Conservation (phyloP, 2,888 invertebrate genomes). For the Steromphala cineraria region DNA sequence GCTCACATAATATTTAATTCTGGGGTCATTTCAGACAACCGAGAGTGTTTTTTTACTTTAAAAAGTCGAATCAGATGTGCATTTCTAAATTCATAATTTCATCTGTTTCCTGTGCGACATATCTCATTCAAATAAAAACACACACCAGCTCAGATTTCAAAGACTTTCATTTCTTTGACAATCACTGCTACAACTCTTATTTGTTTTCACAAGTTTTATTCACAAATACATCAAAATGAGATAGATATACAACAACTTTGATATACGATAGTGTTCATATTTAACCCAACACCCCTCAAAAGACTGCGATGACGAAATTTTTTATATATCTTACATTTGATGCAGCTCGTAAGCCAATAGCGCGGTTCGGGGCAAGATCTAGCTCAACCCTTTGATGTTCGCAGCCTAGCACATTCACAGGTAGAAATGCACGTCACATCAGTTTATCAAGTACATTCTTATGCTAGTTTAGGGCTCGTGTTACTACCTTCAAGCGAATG, state of each 20-base stretch:
- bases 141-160: no score
- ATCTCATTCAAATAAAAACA: no score
- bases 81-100: no score
- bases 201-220: no score
- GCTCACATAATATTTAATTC: no score
- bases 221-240: not conserved
- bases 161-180: no score
- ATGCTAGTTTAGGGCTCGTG: conserved; percentile 1
- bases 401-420: not conserved
- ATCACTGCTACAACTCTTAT: no score
- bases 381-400: not conserved
- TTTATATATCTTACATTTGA: conserved; percentile 1
- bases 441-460: not conserved
- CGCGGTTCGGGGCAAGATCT: not conserved
- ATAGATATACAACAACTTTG: conserved; percentile 3
- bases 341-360: not conserved
- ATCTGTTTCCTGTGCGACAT: no score
- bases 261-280: conserved; percentile 14
- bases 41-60: no score
- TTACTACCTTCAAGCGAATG: not conserved
- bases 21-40: no score
- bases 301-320: not conserved
- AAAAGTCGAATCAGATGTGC: no score
- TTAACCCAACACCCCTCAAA: not conserved
- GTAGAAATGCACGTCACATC: not conserved